Evolutionary conservation across 2,113 vertebrate species (phyloP), one percentile per base, ranked within the genome.

Genomic region (Axis porcinus): DNA sequence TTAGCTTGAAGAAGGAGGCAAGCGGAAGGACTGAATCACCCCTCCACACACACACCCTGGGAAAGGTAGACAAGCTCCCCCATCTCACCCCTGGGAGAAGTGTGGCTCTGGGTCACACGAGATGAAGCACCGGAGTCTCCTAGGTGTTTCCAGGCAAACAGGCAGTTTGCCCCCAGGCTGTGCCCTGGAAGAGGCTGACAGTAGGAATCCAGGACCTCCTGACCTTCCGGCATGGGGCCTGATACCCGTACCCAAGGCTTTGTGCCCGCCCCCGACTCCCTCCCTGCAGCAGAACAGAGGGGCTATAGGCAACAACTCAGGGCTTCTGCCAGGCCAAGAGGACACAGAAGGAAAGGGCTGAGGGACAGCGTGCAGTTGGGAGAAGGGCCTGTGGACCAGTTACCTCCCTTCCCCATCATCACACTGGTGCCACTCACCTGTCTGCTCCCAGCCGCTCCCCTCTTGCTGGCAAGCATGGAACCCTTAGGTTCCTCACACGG

Each of bases 1-100:
- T 98, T 98, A 97, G 84, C 91, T 89, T 91, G 84, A 94, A 95
- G 93, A 96, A 33, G 43, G 79, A 96, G 58, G 91, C 76, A 58
- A 81, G 60, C 78, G 78, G 83, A 90, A 93, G 54, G 87, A 58
- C 76, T 91, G 88, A 96, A 89, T 96, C 95, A 95, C 21, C 54
- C 50, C 62, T 54, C 52, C 36, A 40, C 67, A 74, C 36, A 74
- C 36, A 27, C 14, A 62, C 60, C 58, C 79, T 16, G 15, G 55
- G 55, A 55, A 86, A 86, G 33, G 67, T 28, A 21, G 43, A 45
- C 8, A 33, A 60, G 45, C 58, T 94, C 87, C 95, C 76, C 91
- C 50, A 70, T 92, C 67, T 89, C 92, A 86, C 27, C 84, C 86
- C 60, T 36, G 52, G 64, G 91, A 55, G 52, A 93, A 82, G 16